phyloP scores from a whole-genome alignment of 1,140 invertebrate genomes.

The Adoxophyes honmai region DNA sequence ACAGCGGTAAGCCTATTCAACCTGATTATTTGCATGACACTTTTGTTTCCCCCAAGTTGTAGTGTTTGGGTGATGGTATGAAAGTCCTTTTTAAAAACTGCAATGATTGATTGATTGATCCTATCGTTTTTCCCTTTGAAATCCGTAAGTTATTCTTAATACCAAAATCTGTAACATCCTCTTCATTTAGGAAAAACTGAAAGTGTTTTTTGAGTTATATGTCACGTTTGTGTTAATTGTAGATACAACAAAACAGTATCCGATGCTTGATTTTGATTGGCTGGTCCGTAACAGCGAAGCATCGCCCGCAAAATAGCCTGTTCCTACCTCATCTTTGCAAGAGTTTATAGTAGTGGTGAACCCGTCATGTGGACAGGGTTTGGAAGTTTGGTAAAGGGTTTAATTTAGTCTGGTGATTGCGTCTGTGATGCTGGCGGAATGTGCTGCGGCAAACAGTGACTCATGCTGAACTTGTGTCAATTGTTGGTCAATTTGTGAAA shows the following conservation, averaged over 20 bases:
- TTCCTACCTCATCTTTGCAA: slow-evolving; percentile 47
- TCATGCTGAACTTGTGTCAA: not conserved
- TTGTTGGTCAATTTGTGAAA: not conserved
- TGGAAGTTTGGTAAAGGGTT: slow-evolving; percentile 49
- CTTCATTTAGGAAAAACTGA: slow-evolving; percentile 12
- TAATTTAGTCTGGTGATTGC: slow-evolving; percentile 34
- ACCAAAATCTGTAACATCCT: not conserved
- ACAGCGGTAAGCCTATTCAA: slow-evolving; percentile 51
- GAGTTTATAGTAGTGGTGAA: slow-evolving; percentile 38
- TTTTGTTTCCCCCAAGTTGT: slow-evolving; percentile 2
- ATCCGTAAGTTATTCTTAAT: not conserved
- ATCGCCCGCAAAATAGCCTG: slow-evolving; percentile 54
- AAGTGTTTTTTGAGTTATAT: slow-evolving; percentile 40
- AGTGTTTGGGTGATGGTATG: slow-evolving; percentile 10
- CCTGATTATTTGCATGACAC: not conserved
- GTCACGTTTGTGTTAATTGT: slow-evolving; percentile 72
- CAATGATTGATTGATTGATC: slow-evolving; percentile 4
- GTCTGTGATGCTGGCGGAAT: slow-evolving; percentile 27
- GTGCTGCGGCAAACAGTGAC: not conserved
- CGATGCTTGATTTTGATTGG: slow-evolving; percentile 77
- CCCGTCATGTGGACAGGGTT: slow-evolving; percentile 26
- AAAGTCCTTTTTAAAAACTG: not conserved
- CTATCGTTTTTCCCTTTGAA: not conserved
- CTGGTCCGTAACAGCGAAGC: slow-evolving; percentile 70
- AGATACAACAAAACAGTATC: slow-evolving; percentile 76